Evolutionary conservation across 2,888 invertebrate genomes (phyloP), one percentile per base, ranked within the genome.

Genomic region (Perdita meconis): DNA sequence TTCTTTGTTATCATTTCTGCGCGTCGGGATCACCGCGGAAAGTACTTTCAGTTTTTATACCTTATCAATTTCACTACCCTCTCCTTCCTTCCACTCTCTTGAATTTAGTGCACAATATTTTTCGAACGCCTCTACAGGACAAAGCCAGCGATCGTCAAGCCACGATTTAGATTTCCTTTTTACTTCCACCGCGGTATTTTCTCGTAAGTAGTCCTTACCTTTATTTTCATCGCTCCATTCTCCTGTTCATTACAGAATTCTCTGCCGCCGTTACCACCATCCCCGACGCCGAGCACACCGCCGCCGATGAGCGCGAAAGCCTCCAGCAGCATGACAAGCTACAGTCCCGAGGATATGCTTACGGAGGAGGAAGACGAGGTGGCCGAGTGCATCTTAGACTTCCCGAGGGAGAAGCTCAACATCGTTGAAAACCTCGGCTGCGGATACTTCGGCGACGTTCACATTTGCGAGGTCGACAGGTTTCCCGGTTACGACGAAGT

Each of bases 351-450:
- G 92, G 94, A 90, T 90, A 90, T 94, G 88, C 93, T 93, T 81
- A 93, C 94, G 76, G 93, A 94, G 80, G 94, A 94, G 80, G 92
- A 93, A 72, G 89, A 93, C 44, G 92, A 92, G 79, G 72, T 67
- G 57, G 75, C 81, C 50, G 87, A 87, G 71, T 84, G 82, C 72
- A 88, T 92, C 81, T 80, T 94, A 84, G 95, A 95, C 92, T 95
- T 96, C 93, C 96, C 96, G 22, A 93, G 95, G 83, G 95, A 96
- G 88, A 95, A 95, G 89, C 94, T 97, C 84, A 94, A 94, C 89
- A 95, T 96, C 92, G 94, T 96, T 83, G 96, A 96, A 92, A 96
- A 95, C 90, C 93, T 97, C 69, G 96, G 96, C 67, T 95, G 95
- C 86, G 96, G 96, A 79, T 94, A 95, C 88, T 96, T 96, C 91